phyloP scores from a whole-genome alignment of 2,113 vertebrate species.

The Rhynchopsitta pachyrhyncha region DNA sequence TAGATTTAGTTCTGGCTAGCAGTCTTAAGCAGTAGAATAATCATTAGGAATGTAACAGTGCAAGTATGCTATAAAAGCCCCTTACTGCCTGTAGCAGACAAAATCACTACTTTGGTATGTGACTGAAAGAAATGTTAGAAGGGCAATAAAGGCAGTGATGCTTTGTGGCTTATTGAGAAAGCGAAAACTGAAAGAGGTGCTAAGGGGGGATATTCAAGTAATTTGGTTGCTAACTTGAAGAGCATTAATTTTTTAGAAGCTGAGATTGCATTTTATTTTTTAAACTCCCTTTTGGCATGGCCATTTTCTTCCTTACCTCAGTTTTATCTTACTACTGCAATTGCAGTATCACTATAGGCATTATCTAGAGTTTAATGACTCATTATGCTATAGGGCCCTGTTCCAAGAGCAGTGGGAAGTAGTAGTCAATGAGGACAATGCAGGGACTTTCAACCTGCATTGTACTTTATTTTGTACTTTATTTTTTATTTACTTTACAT shows the following conservation, averaged over 20 bases:
- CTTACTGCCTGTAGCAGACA: neutral
- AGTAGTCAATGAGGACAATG: neutral
- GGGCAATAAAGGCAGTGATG: neutral
- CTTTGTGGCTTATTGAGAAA: neutral
- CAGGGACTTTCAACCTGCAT: neutral
- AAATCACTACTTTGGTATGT: neutral
- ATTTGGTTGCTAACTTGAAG: neutral
- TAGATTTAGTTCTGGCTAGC: conserved; percentile 7
- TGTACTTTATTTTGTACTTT: neutral
- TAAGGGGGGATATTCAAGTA: neutral
- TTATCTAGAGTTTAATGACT: neutral
- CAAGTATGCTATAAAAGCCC: neutral
- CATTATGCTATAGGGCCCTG: neutral
- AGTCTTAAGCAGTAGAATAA: conserved; percentile 27
- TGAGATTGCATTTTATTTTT: neutral
- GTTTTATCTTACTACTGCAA: neutral
- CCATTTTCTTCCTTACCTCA: neutral
- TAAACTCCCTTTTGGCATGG: neutral
- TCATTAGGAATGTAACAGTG: neutral
- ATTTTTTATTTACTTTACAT: neutral
- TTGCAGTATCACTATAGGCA: neutral
- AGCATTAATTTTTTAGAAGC: neutral
- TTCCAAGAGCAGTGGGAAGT: neutral
- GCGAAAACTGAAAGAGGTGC: neutral
- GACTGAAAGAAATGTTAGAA: neutral